Conservation (phyloP, 2,797 vertebrate species). For the Hylomyscus alleni region DNA sequence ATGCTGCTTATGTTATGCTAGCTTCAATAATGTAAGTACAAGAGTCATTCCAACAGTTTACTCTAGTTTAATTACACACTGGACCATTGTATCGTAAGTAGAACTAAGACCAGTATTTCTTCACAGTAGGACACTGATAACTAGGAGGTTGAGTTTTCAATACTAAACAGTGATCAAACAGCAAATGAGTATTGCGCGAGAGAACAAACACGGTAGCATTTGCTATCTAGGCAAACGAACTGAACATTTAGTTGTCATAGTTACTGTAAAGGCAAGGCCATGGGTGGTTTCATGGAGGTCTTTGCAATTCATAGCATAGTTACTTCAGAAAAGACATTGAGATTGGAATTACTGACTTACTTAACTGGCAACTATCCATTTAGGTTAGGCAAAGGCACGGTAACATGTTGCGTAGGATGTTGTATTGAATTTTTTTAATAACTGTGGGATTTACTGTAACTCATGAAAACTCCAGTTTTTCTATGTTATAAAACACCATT, state of each 20-base stretch:
- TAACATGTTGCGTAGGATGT: constrained; percentile 89
- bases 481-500: constrained; percentile 90
- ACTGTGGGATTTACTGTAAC: constrained; percentile 87
- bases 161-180: constrained; percentile 90
- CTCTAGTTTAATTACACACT: constrained; percentile 91
- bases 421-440: constrained; percentile 85
- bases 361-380: constrained; percentile 92
- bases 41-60: constrained; percentile 89
- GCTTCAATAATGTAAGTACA: constrained; percentile 88
- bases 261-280: constrained; percentile 92
- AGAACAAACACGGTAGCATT: constrained; percentile 89
- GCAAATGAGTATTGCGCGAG: constrained; percentile 89
- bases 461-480: constrained; percentile 87
- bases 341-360: constrained; percentile 87
- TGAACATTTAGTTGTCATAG: constrained; percentile 87
- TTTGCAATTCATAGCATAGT: constrained; percentile 90
- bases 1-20: constrained; percentile 86
- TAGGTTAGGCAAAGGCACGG: constrained; percentile 96
- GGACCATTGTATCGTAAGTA: constrained; percentile 90
- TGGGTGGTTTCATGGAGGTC: constrained; percentile 92
- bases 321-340: constrained; percentile 90
- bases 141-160: constrained; percentile 87
- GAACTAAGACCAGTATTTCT: constrained; percentile 89
- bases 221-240: constrained; percentile 88
- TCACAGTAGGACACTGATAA: constrained; percentile 89